Conservation (phyloP, 2,888 invertebrate genomes). For the Synanthedon myopaeformis region DNA sequence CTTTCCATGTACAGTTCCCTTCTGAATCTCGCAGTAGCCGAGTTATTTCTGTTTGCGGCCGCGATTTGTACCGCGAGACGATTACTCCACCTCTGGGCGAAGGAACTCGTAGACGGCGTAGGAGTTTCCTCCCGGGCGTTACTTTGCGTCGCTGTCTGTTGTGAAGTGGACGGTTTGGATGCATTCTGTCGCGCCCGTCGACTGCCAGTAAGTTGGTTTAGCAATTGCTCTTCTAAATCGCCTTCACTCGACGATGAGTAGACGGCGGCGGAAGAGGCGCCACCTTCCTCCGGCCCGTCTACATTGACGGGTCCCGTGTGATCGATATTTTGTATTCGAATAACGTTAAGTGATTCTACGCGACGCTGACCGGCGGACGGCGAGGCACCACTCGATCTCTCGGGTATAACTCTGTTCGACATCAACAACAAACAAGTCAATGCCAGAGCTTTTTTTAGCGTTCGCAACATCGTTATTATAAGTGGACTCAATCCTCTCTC, state of each 20-base stretch:
- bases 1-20: constrained; percentile 50
- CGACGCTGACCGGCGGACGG: constrained; percentile 21
- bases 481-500: constrained; percentile 55
- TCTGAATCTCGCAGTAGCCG: constrained; percentile 46
- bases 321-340: constrained; percentile 51
- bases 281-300: constrained; percentile 41
- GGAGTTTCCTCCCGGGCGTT: constrained; percentile 10
- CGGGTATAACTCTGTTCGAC: constrained; percentile 40
- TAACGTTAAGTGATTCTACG: constrained; percentile 44
- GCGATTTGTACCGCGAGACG: constrained; percentile 60
- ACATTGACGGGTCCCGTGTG: constrained; percentile 51
- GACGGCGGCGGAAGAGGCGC: constrained; percentile 15
- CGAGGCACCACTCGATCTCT: constrained; percentile 21
- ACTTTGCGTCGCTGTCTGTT: constrained; percentile 5
- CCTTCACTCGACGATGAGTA: neutral
- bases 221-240: neutral
- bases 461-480: constrained; percentile 55
- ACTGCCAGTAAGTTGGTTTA: neutral
- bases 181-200: neutral
- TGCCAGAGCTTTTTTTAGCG: constrained; percentile 56
- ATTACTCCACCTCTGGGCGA: constrained; percentile 44
- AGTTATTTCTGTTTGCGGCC: constrained; percentile 56
- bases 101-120: constrained; percentile 13
- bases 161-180: constrained; percentile 16
- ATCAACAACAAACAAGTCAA: constrained; percentile 60